These are phyloP conservation scores for Actinernus sp. DNA, from an alignment of 92 coral and sea anemone genomes.

Conservation along the genomic window DNA sequence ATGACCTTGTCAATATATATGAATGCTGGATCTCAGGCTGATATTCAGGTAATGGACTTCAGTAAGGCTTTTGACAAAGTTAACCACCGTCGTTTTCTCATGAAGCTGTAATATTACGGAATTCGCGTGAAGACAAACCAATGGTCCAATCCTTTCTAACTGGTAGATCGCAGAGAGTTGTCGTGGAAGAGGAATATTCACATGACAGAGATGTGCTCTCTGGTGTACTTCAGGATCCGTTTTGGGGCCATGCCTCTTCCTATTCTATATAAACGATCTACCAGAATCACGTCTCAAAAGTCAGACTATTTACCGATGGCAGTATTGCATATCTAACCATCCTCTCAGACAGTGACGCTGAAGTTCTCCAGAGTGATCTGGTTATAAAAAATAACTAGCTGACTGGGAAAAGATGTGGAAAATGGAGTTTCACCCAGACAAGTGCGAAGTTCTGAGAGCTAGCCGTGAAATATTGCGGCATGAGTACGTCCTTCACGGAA, in stretches of 20 bases:
- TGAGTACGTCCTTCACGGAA: too few relatives aligned
- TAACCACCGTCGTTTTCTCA: constrained; percentile 9
- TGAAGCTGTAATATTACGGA: constrained; percentile 8
- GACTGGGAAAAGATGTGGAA: too few relatives aligned
- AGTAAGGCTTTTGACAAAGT: constrained; percentile 30
- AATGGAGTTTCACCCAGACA: too few relatives aligned
- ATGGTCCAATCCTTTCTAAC: constrained; percentile 15
- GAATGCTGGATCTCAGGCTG: constrained; percentile 12
- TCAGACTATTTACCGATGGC: constrained; percentile 49
- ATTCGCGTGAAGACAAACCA: constrained; percentile 1
- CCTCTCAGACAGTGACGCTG: too few relatives aligned
- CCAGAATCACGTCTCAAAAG: too few relatives aligned
- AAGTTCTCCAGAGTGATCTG: too few relatives aligned
- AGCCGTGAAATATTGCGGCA: too few relatives aligned
- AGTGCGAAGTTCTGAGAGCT: too few relatives aligned
- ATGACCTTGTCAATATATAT: constrained; percentile 6
- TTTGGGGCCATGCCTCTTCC: constrained; percentile 21
- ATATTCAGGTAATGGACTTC: constrained; percentile 17
- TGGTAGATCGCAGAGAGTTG: neutral
- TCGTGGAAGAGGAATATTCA: constrained; percentile 1
- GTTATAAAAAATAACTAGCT: too few relatives aligned
- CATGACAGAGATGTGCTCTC: neutral
- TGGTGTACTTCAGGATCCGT: constrained; percentile 21
- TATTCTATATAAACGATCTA: constrained; percentile 31
- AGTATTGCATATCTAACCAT: constrained; percentile 26